Evolutionary conservation across 2,888 invertebrate genomes (phyloP), one percentile per base, ranked within the genome.

Genomic region (Deilephila elpenor): DNA sequence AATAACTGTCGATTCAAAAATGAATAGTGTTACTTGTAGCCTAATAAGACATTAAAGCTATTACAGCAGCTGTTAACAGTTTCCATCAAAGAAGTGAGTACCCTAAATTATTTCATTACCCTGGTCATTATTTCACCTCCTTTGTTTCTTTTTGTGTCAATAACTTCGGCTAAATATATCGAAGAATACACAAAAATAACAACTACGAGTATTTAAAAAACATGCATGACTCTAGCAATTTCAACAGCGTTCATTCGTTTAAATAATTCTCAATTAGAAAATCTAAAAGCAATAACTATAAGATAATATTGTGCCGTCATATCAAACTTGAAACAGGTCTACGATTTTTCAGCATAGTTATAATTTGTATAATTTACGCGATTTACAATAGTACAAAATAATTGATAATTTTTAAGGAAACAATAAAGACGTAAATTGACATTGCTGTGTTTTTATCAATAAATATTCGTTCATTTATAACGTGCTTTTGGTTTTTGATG

Each of bases 391-490:
- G 44, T 62, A 74, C 75, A 74, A 74, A 74, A 74, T 74, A 70
- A 74, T 73, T 71, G 71, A 59, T 74, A 71, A 62, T 29, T 73
- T 73, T 71, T 73, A 73, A 60, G 71, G 25, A 72, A 56, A 62
- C 53, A 72, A 64, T 72, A 72, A 72, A 72, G 25, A 64, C 32
- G 25, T 64, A 62, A 62, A 59, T 56, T 17, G 29, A 60, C 14
- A 61, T 51, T 20, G 6, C 14, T 7, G 34, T n/a, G 51, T 72
- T 64, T 56, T 53, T 56, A 60, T 73, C 8, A 7, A 44, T 19
- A 44, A 32, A 5, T 32, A 32, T 20, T 59, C 73, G 78, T 70
- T 93, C 91, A 75, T 32, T 61, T 3, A 17, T 14, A 29, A 11
- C 17, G 29, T 17, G 32, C 19, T 34, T 8, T 59, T 2, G 32